These are phyloP conservation scores for Pitta sordida DNA, from an alignment of 2,113 vertebrate species.

Conservation along the genomic window DNA sequence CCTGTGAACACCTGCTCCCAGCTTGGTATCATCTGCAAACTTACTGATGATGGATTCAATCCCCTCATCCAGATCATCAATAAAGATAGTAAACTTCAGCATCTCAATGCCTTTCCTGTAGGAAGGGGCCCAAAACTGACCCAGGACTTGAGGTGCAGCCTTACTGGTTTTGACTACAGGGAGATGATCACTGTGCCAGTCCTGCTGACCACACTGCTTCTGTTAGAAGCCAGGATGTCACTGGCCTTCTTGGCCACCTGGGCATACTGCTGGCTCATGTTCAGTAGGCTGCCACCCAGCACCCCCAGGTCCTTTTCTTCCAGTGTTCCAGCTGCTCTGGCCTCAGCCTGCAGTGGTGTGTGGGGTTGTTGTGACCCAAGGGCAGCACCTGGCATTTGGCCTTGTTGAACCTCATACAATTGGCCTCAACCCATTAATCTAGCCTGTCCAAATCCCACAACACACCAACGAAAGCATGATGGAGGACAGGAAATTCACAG, in stretches of 20 bases:
- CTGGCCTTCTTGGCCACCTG: background rate
- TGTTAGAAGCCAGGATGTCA: background rate
- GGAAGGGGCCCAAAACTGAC: background rate
- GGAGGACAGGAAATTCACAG: background rate
- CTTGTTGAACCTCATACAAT: background rate
- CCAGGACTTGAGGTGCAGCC: background rate
- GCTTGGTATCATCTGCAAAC: too few species aligned
- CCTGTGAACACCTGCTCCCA: too few species aligned
- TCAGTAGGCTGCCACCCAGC: background rate
- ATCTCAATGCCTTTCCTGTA: background rate
- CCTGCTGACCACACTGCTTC: background rate
- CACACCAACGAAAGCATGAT: background rate
- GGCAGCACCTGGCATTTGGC: background rate
- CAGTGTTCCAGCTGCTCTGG: background rate
- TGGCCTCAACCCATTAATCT: background rate
- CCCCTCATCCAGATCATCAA: too few species aligned
- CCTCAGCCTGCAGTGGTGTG: fast-evolving
- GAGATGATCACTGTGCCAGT: fast-evolving
- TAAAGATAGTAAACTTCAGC: too few species aligned
- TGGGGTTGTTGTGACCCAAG: background rate
- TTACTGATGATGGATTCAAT: too few species aligned
- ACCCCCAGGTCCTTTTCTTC: background rate
- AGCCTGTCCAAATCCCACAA: background rate
- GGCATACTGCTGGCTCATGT: background rate
- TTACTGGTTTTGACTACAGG: background rate